Evolutionary conservation across 2,888 invertebrate genomes (phyloP).

Genomic region (Noctua comes): DNA sequence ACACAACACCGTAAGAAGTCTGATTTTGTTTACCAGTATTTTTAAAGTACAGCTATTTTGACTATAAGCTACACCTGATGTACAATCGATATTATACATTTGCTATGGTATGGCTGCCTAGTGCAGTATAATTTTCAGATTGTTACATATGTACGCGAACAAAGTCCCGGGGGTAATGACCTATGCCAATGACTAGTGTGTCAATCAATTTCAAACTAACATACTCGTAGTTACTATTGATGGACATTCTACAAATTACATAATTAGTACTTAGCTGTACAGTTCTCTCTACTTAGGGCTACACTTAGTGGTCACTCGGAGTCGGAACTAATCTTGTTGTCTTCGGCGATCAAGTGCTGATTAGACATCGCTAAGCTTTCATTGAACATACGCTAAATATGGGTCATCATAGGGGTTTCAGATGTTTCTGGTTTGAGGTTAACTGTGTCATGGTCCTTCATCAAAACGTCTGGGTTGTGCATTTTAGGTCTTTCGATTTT

Average conservation of each 20-base stretch:
- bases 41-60: background rate
- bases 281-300: constrained; percentile 39
- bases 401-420: background rate
- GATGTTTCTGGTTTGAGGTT: background rate
- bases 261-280: constrained; percentile 49
- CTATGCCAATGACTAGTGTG: constrained; percentile 41
- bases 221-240: constrained; percentile 18
- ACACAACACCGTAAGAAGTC: background rate
- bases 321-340: constrained; percentile 51
- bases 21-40: background rate
- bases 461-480: background rate
- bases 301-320: constrained; percentile 35
- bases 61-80: background rate
- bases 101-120: background rate
- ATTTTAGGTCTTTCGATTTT: background rate
- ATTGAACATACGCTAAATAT: constrained; percentile 4
- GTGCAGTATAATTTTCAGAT: constrained; percentile 30
- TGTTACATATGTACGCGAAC: constrained; percentile 26
- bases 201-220: constrained; percentile 51
- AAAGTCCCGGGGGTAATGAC: constrained; percentile 51
- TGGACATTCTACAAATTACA: constrained; percentile 25
- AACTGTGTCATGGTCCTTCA: background rate
- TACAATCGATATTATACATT: background rate
- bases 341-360: constrained; percentile 33
- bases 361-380: constrained; percentile 38